phyloP scores from a whole-genome alignment of 2,797 vertebrate species.

The Melanotaenia pygmaea region DNA sequence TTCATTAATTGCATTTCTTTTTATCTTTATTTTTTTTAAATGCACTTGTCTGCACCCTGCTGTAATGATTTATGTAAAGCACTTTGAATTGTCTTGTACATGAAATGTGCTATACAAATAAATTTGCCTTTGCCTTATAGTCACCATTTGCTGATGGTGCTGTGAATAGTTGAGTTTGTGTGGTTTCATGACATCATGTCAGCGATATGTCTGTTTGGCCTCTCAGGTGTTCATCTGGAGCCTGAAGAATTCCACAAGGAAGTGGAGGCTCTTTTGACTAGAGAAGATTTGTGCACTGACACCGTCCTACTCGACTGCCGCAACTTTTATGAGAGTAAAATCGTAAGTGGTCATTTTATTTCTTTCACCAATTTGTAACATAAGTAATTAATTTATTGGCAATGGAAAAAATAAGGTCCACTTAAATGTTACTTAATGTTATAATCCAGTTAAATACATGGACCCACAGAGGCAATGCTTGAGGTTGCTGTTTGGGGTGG shows the following conservation, averaged over 20 bases:
- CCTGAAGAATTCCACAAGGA: conserved; percentile 94
- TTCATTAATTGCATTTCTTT: too few species aligned
- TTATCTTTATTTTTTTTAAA: too few species aligned
- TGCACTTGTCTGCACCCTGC: too few species aligned
- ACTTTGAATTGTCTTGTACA: too few species aligned
- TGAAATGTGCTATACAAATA: too few species aligned
- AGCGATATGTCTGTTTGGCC: background rate
- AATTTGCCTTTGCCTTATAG: too few species aligned
- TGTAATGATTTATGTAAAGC: too few species aligned
- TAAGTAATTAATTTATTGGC: too few species aligned
- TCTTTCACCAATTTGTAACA: background rate
- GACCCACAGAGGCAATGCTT: too few species aligned
- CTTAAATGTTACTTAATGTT: too few species aligned
- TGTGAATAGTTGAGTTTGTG: background rate
- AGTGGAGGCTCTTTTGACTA: conserved; percentile 86
- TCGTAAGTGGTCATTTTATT: conserved; percentile 81
- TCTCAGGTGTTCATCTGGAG: conserved; percentile 89
- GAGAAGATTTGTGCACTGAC: conserved; percentile 74
- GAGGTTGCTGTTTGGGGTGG: too few species aligned
- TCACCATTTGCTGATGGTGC: too few species aligned
- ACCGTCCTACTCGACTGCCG: conserved; percentile 95
- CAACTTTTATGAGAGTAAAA: conserved; percentile 99
- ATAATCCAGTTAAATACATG: background rate
- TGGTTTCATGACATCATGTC: background rate
- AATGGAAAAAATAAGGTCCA: background rate